These are phyloP conservation scores for Percopsis transmontana DNA, from an alignment of 2,113 vertebrate genomes.

Conservation along the genomic window DNA sequence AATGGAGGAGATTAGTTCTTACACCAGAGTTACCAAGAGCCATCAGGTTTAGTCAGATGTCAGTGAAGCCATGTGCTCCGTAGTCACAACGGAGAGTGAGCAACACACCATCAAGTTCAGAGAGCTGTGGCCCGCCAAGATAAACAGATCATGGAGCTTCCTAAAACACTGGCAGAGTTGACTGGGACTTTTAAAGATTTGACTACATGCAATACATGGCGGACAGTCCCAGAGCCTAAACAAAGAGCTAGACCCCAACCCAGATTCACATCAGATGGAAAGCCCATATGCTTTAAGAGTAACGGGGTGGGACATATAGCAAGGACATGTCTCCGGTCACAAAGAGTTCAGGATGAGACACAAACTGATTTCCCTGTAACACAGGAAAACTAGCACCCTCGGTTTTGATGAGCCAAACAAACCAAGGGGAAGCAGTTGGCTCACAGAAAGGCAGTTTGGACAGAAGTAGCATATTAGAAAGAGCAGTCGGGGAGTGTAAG, in stretches of 20 bases:
- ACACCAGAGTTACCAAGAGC: too few species aligned
- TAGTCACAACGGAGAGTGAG: background rate
- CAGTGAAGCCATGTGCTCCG: background rate
- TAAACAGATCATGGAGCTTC: background rate
- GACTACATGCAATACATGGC: background rate
- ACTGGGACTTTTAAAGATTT: background rate
- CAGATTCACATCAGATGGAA: background rate
- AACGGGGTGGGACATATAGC: background rate
- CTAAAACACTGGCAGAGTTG: background rate
- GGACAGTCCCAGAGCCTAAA: background rate
- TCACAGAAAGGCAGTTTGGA: too few species aligned
- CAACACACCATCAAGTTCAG: background rate
- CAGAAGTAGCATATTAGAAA: background rate
- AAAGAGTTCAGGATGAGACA: background rate
- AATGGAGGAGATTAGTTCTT: too few species aligned
- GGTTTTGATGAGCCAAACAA: background rate
- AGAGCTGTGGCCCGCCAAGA: background rate
- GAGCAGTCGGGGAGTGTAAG: background rate
- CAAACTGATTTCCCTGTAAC: background rate
- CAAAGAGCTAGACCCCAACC: background rate
- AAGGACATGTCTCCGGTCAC: background rate
- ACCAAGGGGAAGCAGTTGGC: background rate
- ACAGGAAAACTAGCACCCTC: background rate
- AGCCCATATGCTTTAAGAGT: background rate
- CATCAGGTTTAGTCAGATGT: too few species aligned